Percentiles rank a stretch among this genome's conserved stretches.
Conservation (phyloP, 2,113 vertebrate species). For the Galbula dea region DNA sequence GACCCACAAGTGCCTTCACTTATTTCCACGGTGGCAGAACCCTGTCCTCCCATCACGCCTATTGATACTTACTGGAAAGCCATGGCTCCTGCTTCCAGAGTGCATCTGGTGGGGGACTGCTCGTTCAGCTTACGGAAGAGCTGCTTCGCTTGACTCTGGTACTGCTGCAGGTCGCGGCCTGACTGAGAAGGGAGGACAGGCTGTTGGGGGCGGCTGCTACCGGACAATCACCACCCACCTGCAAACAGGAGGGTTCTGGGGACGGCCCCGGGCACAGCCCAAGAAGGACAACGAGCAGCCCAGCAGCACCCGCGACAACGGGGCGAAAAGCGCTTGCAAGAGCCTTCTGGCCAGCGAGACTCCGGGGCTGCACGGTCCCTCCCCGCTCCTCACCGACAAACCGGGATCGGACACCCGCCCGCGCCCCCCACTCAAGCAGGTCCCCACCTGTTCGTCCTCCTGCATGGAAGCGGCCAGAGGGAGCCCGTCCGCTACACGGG, state of each 20-base stretch:
- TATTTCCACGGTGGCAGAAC: rapidly evolving
- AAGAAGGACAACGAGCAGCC: background rate
- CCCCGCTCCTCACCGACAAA: background rate
- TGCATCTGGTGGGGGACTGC: constrained; percentile 93
- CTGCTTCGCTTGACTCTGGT: constrained; percentile 97
- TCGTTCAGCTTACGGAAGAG: constrained; percentile 96
- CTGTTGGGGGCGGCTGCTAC: background rate
- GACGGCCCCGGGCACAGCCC: background rate
- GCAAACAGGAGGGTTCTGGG: background rate
- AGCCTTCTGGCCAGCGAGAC: background rate
- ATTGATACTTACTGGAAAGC: constrained; percentile 91
- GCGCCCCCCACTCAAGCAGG: background rate
- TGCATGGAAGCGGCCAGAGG: constrained; percentile 97
- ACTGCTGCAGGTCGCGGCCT: constrained; percentile 94
- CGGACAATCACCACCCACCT: background rate
- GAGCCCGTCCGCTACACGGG: constrained; percentile 92
- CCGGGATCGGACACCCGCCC: background rate
- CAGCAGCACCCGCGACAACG: background rate
- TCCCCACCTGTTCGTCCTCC: constrained; percentile 91
- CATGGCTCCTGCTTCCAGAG: constrained; percentile 92
- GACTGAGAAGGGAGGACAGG: constrained; percentile 72
- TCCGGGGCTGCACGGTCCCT: rapidly evolving
- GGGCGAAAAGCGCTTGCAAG: rapidly evolving
- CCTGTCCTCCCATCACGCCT: rapidly evolving
- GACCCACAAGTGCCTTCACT: rapidly evolving